Percentiles rank a stretch among this genome's conserved stretches.
phyloP scores from a whole-genome alignment of 53 echinoderm and acorn worm genomes.

The Mesocentrotus franciscanus region DNA sequence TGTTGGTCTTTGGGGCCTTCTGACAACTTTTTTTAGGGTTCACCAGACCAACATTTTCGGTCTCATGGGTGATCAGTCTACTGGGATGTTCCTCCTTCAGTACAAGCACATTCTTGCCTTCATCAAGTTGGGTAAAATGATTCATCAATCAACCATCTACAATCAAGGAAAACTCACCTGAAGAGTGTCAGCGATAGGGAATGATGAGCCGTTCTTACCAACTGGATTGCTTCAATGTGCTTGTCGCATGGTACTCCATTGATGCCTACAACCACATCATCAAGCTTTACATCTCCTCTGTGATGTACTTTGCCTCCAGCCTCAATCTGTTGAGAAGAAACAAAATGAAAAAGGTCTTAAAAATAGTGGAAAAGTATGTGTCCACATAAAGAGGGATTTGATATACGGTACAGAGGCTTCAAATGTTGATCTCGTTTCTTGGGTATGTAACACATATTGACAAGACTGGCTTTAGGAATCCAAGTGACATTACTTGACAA shows the following conservation, averaged over 20 bases:
- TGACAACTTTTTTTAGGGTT: too few relatives aligned
- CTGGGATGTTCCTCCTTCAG: too few relatives aligned
- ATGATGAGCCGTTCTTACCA: slow-evolving; percentile 80
- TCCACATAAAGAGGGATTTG: too few relatives aligned
- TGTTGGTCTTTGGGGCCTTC: too few relatives aligned
- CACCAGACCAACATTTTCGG: too few relatives aligned
- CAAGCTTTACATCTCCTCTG: slow-evolving; percentile 73
- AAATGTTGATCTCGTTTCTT: not conserved
- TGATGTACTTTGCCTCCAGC: slow-evolving; percentile 81
- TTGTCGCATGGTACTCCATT: slow-evolving; percentile 84
- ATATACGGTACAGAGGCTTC: too few relatives aligned
- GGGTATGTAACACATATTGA: not conserved
- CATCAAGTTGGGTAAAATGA: too few relatives aligned
- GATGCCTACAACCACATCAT: slow-evolving; percentile 83
- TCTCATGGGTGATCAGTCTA: too few relatives aligned
- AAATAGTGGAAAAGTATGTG: not conserved
- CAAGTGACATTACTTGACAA: not conserved
- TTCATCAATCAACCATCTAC: too few relatives aligned
- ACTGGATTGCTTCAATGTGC: slow-evolving; percentile 79
- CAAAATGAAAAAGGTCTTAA: not conserved
- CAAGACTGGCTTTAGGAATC: not conserved
- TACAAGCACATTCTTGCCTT: too few relatives aligned
- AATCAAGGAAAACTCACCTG: slow-evolving; percentile 68
- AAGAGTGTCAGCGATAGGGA: slow-evolving; percentile 76
- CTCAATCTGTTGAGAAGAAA: slow-evolving; percentile 77